phyloP scores from a whole-genome alignment of 2,113 vertebrate genomes.

The Falcunculus frontatus region DNA sequence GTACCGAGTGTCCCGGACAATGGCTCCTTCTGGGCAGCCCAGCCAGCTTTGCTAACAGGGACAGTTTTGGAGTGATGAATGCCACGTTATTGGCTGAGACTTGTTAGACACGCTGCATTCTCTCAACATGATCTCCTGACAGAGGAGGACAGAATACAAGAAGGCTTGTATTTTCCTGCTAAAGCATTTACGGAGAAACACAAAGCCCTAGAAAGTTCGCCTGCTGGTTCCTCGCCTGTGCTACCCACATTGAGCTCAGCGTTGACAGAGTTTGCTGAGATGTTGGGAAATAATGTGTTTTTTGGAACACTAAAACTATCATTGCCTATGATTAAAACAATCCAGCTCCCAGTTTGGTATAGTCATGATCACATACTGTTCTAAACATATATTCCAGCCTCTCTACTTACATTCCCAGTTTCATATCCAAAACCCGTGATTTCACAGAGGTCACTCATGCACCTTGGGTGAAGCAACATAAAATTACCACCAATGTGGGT shows the following conservation, averaged over 20 bases:
- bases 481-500: slow-evolving; percentile 62
- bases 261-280: slow-evolving; percentile 8
- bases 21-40: slow-evolving; percentile 2
- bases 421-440: slow-evolving; percentile 62
- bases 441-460: slow-evolving; percentile 67
- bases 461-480: slow-evolving; percentile 66
- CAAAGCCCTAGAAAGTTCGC: neutral
- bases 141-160: slow-evolving; percentile 4
- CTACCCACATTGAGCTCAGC: neutral
- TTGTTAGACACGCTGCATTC: neutral
- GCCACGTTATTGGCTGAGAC: neutral
- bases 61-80: slow-evolving; percentile 33
- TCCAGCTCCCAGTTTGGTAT: slow-evolving; percentile 51
- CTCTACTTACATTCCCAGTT: slow-evolving; percentile 56
- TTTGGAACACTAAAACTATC: slow-evolving; percentile 52
- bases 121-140: slow-evolving; percentile 22
- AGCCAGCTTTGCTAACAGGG: neutral
- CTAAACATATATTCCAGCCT: slow-evolving; percentile 56
- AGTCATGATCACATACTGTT: slow-evolving; percentile 56
- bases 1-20: neutral
- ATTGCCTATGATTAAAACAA: slow-evolving; percentile 67
- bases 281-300: slow-evolving; percentile 49
- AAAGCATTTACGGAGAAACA: neutral
- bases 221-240: neutral
- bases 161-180: slow-evolving; percentile 16